phyloP scores from a whole-genome alignment of 2,888 invertebrate genomes.

The Megastigmus dorsalis region DNA sequence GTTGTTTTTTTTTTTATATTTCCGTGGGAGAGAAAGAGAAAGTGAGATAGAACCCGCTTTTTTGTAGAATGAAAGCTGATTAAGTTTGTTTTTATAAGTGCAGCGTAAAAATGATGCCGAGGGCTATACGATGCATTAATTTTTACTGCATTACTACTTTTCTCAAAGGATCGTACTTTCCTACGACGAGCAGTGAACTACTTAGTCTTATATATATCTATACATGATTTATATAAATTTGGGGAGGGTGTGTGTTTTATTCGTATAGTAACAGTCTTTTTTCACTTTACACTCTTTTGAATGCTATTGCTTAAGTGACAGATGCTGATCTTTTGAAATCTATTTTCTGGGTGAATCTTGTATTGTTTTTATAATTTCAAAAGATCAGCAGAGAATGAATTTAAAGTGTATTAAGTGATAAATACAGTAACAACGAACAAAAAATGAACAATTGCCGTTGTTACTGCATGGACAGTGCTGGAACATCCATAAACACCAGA shows the following conservation, averaged over 20 bases:
- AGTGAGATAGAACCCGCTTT: neutral
- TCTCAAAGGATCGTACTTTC: conserved; percentile 34
- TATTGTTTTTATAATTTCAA: neutral
- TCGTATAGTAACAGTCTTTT: too few relatives aligned
- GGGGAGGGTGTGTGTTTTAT: neutral
- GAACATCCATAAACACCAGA: conserved; percentile 41
- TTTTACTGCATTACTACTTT: neutral
- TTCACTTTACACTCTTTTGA: too few relatives aligned
- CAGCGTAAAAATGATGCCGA: neutral
- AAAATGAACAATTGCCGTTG: neutral
- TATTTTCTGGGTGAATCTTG: neutral
- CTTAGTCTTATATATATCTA: conserved; percentile 38
- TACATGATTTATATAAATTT: conserved; percentile 8
- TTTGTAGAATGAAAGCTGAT: conserved; percentile 7
- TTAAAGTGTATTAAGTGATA: conserved; percentile 7
- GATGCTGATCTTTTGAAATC: conserved; percentile 21
- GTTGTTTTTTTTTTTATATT: conserved; percentile 1
- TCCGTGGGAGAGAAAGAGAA: neutral
- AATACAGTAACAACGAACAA: conserved; percentile 31
- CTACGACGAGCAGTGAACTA: conserved; percentile 41
- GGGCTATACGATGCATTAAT: conserved; percentile 36
- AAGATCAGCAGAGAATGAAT: conserved; percentile 12
- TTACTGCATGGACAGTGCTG: conserved; percentile 26
- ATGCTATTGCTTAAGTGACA: too few relatives aligned
- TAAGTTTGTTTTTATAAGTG: too few relatives aligned